Conservation (phyloP, 2,113 vertebrate species). For the Chauna torquata region DNA sequence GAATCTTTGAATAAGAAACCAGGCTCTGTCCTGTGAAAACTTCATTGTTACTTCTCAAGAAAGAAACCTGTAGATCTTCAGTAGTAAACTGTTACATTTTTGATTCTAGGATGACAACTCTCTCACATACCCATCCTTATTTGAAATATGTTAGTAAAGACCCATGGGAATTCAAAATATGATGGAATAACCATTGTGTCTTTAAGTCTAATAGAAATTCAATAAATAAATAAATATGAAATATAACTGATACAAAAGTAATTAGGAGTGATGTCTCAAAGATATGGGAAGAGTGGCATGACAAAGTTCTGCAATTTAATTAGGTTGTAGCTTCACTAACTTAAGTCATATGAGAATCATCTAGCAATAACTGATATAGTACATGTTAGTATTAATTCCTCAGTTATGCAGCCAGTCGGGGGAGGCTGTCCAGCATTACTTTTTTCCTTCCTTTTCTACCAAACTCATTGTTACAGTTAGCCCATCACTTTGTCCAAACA, state of each 20-base stretch:
- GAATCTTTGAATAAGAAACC: not conserved
- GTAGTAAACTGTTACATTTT: not conserved
- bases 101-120: not conserved
- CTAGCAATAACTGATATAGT: not conserved
- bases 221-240: not conserved
- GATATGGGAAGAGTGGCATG: not conserved
- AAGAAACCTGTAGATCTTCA: not conserved
- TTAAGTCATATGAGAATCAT: not conserved
- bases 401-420: not conserved
- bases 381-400: not conserved
- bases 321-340: not conserved
- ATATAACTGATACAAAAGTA: not conserved
- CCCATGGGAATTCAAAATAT: not conserved
- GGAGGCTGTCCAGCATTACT: fast-evolving
- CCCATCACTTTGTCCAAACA: not conserved
- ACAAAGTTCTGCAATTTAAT: not conserved
- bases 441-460: not conserved
- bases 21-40: not conserved
- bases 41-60: not conserved
- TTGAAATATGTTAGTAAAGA: not conserved
- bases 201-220: not conserved
- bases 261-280: not conserved
- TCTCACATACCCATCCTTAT: not conserved
- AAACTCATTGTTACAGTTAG: not conserved
- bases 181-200: not conserved